Percentiles rank a stretch among this genome's conserved stretches.
Evolutionary conservation across 2,888 invertebrate genomes (phyloP).

Genomic region (Ennomos fuscantarius): DNA sequence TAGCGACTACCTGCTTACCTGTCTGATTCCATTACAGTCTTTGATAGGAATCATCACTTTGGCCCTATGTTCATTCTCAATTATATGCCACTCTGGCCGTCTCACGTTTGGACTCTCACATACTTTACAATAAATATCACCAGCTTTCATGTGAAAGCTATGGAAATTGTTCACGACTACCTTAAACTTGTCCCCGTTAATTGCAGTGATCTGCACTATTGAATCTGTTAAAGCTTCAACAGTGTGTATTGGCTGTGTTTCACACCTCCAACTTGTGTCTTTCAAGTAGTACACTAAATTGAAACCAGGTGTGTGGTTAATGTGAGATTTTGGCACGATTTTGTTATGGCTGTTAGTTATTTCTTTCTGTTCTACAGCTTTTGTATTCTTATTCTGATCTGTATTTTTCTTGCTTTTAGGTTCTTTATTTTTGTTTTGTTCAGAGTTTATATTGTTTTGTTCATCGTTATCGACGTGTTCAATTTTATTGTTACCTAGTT

Average conservation of each 20-base stretch:
- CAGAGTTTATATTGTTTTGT: neutral
- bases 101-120: conserved; percentile 24
- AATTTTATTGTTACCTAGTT: conserved; percentile 1
- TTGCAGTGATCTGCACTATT: conserved; percentile 29
- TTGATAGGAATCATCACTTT: conserved; percentile 34
- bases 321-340: too few relatives aligned
- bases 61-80: conserved; percentile 33
- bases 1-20: conserved; percentile 27
- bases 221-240: conserved; percentile 25
- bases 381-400: neutral
- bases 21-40: conserved; percentile 41
- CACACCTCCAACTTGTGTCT: conserved; percentile 17
- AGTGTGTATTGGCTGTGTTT: conserved; percentile 20
- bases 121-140: conserved; percentile 33
- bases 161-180: conserved; percentile 39
- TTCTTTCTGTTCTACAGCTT: neutral
- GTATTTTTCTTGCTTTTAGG: neutral
- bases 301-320: conserved; percentile 2
- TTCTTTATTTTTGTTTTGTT: conserved; percentile 1
- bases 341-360: too few relatives aligned
- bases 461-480: neutral
- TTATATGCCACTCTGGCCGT: conserved; percentile 13
- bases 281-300: conserved; percentile 19
- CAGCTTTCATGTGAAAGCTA: conserved; percentile 28
- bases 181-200: conserved; percentile 35